phyloP scores from a whole-genome alignment of 2,888 invertebrate genomes.

The Junonia oenone region DNA sequence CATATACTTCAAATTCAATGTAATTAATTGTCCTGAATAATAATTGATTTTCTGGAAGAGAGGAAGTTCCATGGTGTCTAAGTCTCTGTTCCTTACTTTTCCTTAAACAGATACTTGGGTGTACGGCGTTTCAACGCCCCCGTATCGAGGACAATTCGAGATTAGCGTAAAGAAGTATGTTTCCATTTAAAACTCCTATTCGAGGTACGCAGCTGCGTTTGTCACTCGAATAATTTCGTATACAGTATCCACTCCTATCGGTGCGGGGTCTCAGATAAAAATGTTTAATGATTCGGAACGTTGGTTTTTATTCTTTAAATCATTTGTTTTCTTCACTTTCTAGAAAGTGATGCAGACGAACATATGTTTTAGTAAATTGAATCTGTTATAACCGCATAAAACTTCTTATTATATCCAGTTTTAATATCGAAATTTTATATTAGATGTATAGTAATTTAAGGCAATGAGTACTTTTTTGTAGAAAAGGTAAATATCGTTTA shows the following conservation, averaged over 20 bases:
- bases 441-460: too few species aligned
- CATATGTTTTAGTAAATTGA: too few species aligned
- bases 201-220: conserved; percentile 46
- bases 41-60: not conserved
- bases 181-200: conserved; percentile 58
- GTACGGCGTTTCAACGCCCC: conserved; percentile 49
- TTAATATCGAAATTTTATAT: too few species aligned
- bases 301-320: conserved; percentile 10
- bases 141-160: conserved; percentile 47
- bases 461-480: too few species aligned
- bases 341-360: not conserved
- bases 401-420: too few species aligned
- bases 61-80: conserved; percentile 29
- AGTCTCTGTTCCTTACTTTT: conserved; percentile 34
- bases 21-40: not conserved
- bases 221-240: conserved; percentile 45
- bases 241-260: conserved; percentile 21
- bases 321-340: conserved; percentile 4
- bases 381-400: too few species aligned
- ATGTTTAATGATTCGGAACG: conserved; percentile 17
- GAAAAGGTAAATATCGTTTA: too few species aligned
- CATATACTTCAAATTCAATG: too few species aligned
- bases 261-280: conserved; percentile 21
- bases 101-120: conserved; percentile 43
- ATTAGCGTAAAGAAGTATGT: conserved; percentile 62